Percentiles rank a stretch among this genome's conserved stretches.
These are phyloP conservation scores for Ceratotherium simum DNA, from an alignment of 2,113 vertebrate genomes.

Conservation along the genomic window DNA sequence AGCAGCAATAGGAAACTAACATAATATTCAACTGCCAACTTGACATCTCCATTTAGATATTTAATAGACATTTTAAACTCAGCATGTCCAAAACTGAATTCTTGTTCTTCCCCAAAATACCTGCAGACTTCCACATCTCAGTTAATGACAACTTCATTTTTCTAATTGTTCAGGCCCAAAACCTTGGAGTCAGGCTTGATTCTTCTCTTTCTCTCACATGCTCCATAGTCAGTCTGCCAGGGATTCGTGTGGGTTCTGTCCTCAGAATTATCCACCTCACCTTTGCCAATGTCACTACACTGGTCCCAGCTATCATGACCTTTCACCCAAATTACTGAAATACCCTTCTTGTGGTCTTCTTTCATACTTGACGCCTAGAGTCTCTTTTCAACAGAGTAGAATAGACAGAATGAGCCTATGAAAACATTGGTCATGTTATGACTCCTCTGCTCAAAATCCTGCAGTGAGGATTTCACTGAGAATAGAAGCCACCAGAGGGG, in stretches of 20 bases:
- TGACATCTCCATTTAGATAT: not conserved
- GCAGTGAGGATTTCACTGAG: not conserved
- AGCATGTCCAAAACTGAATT: not conserved
- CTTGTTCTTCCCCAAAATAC: not conserved
- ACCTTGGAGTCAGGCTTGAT: not conserved
- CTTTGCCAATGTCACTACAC: not conserved
- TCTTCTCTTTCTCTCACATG: not conserved
- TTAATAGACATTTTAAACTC: not conserved
- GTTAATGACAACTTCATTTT: not conserved
- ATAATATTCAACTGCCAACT: not conserved
- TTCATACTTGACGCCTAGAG: not conserved
- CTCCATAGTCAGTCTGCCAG: not conserved
- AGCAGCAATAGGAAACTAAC: not conserved
- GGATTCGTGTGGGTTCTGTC: not conserved
- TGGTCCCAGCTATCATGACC: not conserved
- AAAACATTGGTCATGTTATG: not conserved
- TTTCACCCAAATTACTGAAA: not conserved
- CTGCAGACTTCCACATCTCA: not conserved
- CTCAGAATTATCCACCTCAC: not conserved
- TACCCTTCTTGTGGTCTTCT: not conserved
- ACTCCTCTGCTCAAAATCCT: not conserved
- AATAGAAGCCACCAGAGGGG: not conserved
- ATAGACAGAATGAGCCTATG: not conserved
- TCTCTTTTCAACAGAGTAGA: not conserved
- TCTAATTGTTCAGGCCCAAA: not conserved